phyloP scores from a whole-genome alignment of 2,888 invertebrate genomes.

The Amphipoea lucens region DNA sequence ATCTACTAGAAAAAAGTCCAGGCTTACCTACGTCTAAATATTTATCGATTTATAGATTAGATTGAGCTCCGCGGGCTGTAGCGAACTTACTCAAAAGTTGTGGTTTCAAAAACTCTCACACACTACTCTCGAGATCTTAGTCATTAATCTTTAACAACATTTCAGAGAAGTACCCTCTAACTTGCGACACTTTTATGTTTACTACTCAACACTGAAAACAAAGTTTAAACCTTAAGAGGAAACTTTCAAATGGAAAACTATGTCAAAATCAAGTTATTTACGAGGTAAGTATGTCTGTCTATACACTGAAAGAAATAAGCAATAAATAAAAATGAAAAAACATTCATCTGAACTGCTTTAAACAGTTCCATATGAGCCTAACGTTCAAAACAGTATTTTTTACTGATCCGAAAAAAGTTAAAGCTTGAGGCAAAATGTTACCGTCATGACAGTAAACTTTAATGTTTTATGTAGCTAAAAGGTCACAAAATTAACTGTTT shows the following conservation, averaged over 20 bases:
- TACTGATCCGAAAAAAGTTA: too few relatives aligned
- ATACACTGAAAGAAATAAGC: too few relatives aligned
- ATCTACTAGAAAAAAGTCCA: background rate
- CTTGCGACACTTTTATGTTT: slow-evolving; percentile 63
- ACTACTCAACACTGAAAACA: slow-evolving; percentile 61
- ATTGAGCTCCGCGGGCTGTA: slow-evolving; percentile 4
- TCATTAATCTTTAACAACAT: slow-evolving; percentile 65
- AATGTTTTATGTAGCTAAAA: too few relatives aligned
- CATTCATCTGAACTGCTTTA: too few relatives aligned
- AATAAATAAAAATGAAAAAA: too few relatives aligned
- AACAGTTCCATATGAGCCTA: too few relatives aligned
- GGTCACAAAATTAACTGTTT: too few relatives aligned
- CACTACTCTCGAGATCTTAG: slow-evolving; percentile 36
- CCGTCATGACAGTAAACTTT: too few relatives aligned
- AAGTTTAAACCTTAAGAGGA: slow-evolving; percentile 61
- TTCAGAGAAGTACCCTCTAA: slow-evolving; percentile 59
- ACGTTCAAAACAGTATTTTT: too few relatives aligned
- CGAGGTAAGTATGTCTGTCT: slow-evolving; percentile 9
- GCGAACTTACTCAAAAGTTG: slow-evolving; percentile 42
- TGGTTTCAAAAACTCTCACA: slow-evolving; percentile 42
- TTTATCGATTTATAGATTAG: slow-evolving; percentile 28
- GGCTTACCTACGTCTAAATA: slow-evolving; percentile 4
- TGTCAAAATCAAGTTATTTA: slow-evolving; percentile 54
- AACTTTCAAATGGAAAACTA: slow-evolving; percentile 61
- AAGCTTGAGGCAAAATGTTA: too few relatives aligned